Evolutionary conservation across 2,797 vertebrate species (phyloP), one percentile per base, ranked within the genome.

Genomic region (Zenarchopterus dispar): DNA sequence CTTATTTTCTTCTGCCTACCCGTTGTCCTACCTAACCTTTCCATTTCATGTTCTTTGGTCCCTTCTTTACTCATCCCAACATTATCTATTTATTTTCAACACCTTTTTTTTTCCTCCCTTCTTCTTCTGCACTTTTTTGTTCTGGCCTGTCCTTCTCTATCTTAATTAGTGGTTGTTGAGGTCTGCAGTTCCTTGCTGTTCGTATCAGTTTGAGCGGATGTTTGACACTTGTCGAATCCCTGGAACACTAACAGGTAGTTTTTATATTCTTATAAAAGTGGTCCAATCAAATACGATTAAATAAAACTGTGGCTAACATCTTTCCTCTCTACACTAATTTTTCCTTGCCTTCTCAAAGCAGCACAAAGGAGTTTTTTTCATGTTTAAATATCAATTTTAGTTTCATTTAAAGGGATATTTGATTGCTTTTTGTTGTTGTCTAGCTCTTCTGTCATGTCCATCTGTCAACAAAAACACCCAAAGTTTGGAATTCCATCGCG

Each of bases 101-200:
- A 52, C 19, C 17, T 24, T 54, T 56, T 52, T 13, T n/a, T 44
- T 48, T 17, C 45, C 13, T 22, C 60, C 5, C 51, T 53, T 55
- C 13, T 39, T 39, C 13, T 39, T 39, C 36, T 39, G 36, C 13
- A 15, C 13, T 46, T 24, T 50, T 67, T 58, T 75, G 23, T 23
- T 48, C 49, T 57, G 60, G 61, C 33, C 66, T 44, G 4, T 77
- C 77, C 70, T 63, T 63, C 61, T 76, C 54, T 75, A 50, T 88
- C 71, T 64, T 67, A 46, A 76, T 88, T 89, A 96, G 95, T 93
- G 91, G 78, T 87, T 96, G 89, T 91, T 96, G 86, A 93, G 94
- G 88, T 95, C 94, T 80, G 94, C 92, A 78, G 89, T 94, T 70
- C 95, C 95, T 72, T 91, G 94, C 91, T 94, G 93, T 78, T 94